Base-by-base conservation (phyloP, 2,797 vertebrate genomes). In the Chaetophractus vellerosus region DNA sequence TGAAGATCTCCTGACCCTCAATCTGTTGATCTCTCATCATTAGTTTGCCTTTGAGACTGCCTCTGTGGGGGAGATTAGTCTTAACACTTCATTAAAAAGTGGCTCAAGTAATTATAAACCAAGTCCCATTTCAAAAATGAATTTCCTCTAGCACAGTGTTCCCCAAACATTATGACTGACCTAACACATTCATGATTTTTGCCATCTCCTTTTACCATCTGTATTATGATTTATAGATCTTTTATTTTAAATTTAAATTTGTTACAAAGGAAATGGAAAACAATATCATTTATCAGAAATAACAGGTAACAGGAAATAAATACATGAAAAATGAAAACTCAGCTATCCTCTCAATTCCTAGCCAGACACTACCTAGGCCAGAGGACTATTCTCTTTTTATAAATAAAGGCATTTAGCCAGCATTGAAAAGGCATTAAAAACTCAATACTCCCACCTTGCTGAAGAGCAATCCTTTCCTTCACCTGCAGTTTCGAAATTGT, bases 221-320 rank as follows among this genome's bases (percentile, higher is more conserved):
- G 33, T 63, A 59, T 1, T 71, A 24, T 72, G 63, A 41, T 38
- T 75, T 89, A 23, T 66, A 45, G 38, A 48, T 89, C 26, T 76
- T 71, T 83, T 78, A 24, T 78, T 87, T 93, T 36, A 79, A 68
- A 90, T 72, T 87, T 96, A 89, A 91, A 88, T 72, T 52, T 79
- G 26, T 45, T 94, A 45, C 7, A 82, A 82, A 50, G 6, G 31
- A 96, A 93, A 79, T 88, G 45, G 48, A 88, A 90, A 84, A 23
- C 1, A 88, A 0, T 74, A 72, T 90, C 3, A 75, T 63, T 75
- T 75, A 38, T 61, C n/a, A 61, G 28, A 66, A 33, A 5, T 41
- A 79, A 74, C n/a, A 87, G 23, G 3, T 79, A 76, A 81, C 5
- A 57, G 74, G 28, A 79, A 96, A 86, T 85, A 86, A 94, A 91